Percentiles rank a stretch among this genome's conserved stretches.
Conservation (phyloP, 2,113 vertebrate species). For the Ciconia stormi region DNA sequence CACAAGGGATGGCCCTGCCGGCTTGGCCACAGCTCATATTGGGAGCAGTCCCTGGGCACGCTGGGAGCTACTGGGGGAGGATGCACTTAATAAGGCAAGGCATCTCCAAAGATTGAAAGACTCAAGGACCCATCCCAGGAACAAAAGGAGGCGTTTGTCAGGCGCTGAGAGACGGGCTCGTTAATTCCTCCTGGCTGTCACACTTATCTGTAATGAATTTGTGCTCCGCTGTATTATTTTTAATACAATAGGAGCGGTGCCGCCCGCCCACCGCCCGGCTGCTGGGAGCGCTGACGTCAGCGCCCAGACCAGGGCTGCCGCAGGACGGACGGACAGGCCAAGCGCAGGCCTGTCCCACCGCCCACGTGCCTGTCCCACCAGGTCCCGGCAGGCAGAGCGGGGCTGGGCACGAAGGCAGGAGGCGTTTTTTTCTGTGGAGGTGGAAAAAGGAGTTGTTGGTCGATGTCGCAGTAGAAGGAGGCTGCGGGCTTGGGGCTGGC, state of each 20-base stretch:
- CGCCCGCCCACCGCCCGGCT: constrained; percentile 57
- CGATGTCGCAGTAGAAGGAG: not conserved
- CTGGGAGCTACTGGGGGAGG: constrained; percentile 28
- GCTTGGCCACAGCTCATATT: not conserved
- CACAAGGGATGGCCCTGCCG: not conserved
- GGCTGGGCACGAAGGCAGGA: not conserved
- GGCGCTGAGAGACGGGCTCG: constrained; percentile 62
- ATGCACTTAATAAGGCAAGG: constrained; percentile 29
- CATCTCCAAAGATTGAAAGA: constrained; percentile 61
- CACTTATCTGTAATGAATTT: constrained; percentile 71
- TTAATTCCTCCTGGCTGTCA: constrained; percentile 69
- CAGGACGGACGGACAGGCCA: not conserved
- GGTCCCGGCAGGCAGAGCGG: not conserved
- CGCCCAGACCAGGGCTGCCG: constrained; percentile 14
- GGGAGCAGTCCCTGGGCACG: not conserved
- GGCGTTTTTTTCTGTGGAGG: not conserved
- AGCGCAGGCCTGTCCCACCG: not conserved
- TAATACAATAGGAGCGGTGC: constrained; percentile 66
- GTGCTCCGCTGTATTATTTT: constrained; percentile 72
- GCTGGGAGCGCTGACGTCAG: constrained; percentile 52
- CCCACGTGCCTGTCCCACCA: not conserved
- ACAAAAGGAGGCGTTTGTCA: constrained; percentile 71
- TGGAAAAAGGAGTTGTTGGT: not conserved
- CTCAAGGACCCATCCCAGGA: constrained; percentile 56
- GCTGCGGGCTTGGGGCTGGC: not conserved